Evolutionary conservation across 1,140 invertebrate genomes (phyloP).

Genomic region (Asobara japonica): DNA sequence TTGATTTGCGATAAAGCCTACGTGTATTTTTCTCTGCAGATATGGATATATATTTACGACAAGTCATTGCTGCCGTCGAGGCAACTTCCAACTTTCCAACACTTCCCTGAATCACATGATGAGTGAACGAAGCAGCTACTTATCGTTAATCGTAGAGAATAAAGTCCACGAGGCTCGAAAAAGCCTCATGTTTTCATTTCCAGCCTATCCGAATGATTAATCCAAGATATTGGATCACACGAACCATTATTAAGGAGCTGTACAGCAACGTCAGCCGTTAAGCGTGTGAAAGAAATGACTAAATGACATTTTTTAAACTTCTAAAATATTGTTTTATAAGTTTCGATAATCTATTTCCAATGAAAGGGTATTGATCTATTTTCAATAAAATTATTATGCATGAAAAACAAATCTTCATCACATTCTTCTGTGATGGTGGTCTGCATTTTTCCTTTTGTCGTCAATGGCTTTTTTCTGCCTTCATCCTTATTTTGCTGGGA

Average conservation of each 20-base stretch:
- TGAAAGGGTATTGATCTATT: too few relatives aligned
- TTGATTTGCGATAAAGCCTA: not conserved
- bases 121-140: not conserved
- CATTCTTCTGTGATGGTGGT: not conserved
- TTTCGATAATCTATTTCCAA: too few relatives aligned
- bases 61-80: not conserved
- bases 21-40: not conserved
- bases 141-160: not conserved
- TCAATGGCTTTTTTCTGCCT: not conserved
- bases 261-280: too few relatives aligned
- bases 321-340: too few relatives aligned
- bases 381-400: not conserved
- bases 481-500: not conserved
- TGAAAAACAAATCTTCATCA: not conserved
- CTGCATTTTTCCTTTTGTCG: not conserved
- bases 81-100: not conserved
- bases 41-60: not conserved
- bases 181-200: not conserved
- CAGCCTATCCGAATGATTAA: not conserved
- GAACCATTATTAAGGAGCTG: not conserved
- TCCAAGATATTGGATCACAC: not conserved
- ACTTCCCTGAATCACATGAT: not conserved
- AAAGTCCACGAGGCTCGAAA: not conserved
- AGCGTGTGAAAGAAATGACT: too few relatives aligned
- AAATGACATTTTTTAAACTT: too few relatives aligned